phyloP scores from a whole-genome alignment of 1,140 invertebrate species.

The Cydia splendana region DNA sequence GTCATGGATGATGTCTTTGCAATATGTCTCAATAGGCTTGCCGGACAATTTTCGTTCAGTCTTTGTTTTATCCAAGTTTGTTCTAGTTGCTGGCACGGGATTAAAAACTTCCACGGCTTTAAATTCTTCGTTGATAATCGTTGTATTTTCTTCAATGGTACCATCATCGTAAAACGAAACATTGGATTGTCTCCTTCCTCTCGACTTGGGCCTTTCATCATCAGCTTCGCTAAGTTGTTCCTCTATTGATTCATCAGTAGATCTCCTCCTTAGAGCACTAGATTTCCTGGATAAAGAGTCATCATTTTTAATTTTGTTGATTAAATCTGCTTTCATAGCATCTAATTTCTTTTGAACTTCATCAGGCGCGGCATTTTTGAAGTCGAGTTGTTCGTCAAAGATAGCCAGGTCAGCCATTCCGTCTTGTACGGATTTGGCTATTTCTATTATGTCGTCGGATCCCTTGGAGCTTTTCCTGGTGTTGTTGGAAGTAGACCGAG shows the following conservation, averaged over 20 bases:
- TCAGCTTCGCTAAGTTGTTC: slow-evolving; percentile 56
- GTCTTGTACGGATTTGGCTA: slow-evolving; percentile 72
- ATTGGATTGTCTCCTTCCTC: slow-evolving; percentile 60
- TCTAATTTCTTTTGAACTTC: slow-evolving; percentile 69
- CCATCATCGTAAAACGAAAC: slow-evolving; percentile 63
- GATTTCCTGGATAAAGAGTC: slow-evolving; percentile 57
- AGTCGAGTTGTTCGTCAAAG: slow-evolving; percentile 54
- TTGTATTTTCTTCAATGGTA: slow-evolving; percentile 48
- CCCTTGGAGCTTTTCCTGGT: slow-evolving; percentile 57
- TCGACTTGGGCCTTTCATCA: slow-evolving; percentile 65
- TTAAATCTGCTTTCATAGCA: slow-evolving; percentile 60
- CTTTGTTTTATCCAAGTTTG: slow-evolving; percentile 47
- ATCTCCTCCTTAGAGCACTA: slow-evolving; percentile 59
- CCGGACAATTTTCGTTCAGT: slow-evolving; percentile 53
- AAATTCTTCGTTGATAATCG: slow-evolving; percentile 39
- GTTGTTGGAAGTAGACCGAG: slow-evolving; percentile 57
- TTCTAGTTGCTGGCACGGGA: slow-evolving; percentile 25
- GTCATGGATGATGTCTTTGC: slow-evolving; percentile 74
- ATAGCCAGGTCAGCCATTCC: slow-evolving; percentile 72
- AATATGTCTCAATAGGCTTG: slow-evolving; percentile 72
- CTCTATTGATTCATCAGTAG: slow-evolving; percentile 67
- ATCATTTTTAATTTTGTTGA: slow-evolving; percentile 71
- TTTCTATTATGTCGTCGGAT: slow-evolving; percentile 62
- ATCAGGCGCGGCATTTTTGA: slow-evolving; percentile 56
- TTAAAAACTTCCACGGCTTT: slow-evolving; percentile 40